A percentile compares a stretch with the other conserved stretches of the same genome.
These are phyloP conservation scores for Xestia ashworthii DNA, from an alignment of 2,888 invertebrate species.

Conservation along the genomic window DNA sequence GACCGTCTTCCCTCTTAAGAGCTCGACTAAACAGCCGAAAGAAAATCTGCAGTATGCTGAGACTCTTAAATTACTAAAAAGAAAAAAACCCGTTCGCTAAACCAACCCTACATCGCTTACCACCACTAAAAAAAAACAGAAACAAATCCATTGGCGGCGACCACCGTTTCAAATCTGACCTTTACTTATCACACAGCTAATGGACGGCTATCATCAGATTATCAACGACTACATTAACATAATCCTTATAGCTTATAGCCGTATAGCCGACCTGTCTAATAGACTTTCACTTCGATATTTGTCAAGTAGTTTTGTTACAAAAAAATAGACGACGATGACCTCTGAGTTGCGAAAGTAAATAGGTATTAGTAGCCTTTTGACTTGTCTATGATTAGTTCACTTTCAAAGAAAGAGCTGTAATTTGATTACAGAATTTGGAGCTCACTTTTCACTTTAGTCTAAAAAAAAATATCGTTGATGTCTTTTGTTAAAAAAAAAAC, in stretches of 20 bases:
- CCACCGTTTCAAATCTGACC: conserved; percentile 72
- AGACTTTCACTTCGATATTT: conserved; percentile 69
- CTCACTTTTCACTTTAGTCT: not conserved
- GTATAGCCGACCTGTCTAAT: conserved; percentile 57
- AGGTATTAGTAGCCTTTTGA: conserved; percentile 17
- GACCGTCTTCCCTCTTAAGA: too few relatives aligned
- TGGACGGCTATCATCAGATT: conserved; percentile 74
- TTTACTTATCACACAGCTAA: conserved; percentile 81
- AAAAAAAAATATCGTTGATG: not conserved
- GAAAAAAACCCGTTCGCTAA: not conserved
- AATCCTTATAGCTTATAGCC: conserved; percentile 68
- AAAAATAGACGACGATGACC: conserved; percentile 57
- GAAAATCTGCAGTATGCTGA: not conserved
- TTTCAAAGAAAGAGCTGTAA: not conserved
- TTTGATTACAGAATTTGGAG: not conserved
- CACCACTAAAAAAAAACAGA: conserved; percentile 27
- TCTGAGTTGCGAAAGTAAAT: conserved; percentile 60
- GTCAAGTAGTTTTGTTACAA: conserved; percentile 57
- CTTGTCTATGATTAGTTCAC: not conserved
- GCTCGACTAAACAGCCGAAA: not conserved
- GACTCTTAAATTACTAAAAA: not conserved
- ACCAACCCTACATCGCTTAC: not conserved
- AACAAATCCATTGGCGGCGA: conserved; percentile 39
- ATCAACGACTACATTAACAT: conserved; percentile 71
- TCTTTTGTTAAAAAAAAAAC: not conserved